phyloP scores from a whole-genome alignment of 2,888 invertebrate species.

The Nymphalis polychloros region DNA sequence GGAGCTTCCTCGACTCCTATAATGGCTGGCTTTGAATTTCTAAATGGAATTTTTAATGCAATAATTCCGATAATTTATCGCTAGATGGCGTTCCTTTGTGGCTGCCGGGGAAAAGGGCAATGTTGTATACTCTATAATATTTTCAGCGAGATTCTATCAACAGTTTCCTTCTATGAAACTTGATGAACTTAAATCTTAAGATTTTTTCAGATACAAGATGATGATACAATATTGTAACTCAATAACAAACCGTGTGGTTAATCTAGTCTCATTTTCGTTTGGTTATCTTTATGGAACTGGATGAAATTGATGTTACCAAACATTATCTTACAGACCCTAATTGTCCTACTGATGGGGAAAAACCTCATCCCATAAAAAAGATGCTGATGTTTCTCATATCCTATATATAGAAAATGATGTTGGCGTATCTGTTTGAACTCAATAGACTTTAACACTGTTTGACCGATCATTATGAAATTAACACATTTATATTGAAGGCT shows the following conservation, averaged over 20 bases:
- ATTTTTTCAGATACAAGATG: neutral
- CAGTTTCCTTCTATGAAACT: neutral
- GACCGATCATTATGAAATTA: too few relatives aligned
- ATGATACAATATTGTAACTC: too few relatives aligned
- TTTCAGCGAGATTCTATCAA: neutral
- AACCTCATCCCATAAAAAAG: neutral
- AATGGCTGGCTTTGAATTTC: conserved; percentile 85
- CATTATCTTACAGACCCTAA: too few relatives aligned
- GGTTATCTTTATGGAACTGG: too few relatives aligned
- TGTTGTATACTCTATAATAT: conserved; percentile 5
- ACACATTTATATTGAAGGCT: too few relatives aligned
- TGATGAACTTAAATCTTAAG: conserved; percentile 1
- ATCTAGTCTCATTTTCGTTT: too few relatives aligned
- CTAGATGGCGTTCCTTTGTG: conserved; percentile 79
- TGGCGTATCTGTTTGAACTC: neutral
- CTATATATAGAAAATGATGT: too few relatives aligned
- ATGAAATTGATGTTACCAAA: too few relatives aligned
- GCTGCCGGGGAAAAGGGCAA: conserved; percentile 42
- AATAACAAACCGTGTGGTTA: too few relatives aligned
- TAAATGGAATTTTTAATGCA: conserved; percentile 89
- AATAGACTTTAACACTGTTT: too few relatives aligned
- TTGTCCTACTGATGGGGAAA: too few relatives aligned
- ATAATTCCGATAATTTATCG: conserved; percentile 85
- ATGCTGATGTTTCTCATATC: too few relatives aligned
- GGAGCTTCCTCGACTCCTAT: conserved; percentile 6